Percentiles rank a stretch among this genome's conserved stretches.
These are phyloP conservation scores for Trachymyrmex cornetzi DNA, from an alignment of 1,140 invertebrate species.

Conservation along the genomic window DNA sequence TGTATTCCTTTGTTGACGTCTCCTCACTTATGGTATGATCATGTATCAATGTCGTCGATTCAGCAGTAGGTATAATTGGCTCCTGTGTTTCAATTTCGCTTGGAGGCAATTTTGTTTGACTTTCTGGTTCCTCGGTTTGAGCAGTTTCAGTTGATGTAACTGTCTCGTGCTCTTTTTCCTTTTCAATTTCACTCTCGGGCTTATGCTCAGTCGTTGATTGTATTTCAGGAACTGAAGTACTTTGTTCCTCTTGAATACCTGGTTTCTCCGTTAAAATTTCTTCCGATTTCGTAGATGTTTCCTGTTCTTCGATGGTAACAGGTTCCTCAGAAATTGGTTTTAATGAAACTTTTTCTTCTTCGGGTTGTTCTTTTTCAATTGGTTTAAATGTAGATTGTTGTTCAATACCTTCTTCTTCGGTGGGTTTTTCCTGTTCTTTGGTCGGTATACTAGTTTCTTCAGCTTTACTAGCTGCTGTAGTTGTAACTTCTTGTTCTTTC, in stretches of 20 bases:
- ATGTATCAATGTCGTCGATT: slow-evolving; percentile 36
- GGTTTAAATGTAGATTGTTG: slow-evolving; percentile 15
- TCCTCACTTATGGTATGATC: slow-evolving; percentile 50
- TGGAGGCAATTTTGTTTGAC: slow-evolving; percentile 57
- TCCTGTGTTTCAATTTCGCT: slow-evolving; percentile 61
- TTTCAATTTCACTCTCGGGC: slow-evolving; percentile 44
- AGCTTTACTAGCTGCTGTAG: not conserved
- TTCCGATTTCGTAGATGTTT: slow-evolving; percentile 20
- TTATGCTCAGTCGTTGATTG: slow-evolving; percentile 17
- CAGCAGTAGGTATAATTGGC: slow-evolving; percentile 19
- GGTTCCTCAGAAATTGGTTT: slow-evolving; percentile 26
- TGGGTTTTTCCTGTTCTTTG: slow-evolving; percentile 15
- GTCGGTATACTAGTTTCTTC: slow-evolving; percentile 19
- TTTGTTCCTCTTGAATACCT: slow-evolving; percentile 24
- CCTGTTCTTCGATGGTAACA: slow-evolving; percentile 6
- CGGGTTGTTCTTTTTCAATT: slow-evolving; percentile 13
- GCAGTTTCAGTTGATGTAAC: slow-evolving; percentile 28
- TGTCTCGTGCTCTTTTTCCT: slow-evolving; percentile 22
- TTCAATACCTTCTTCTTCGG: not conserved
- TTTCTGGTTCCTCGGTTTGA: slow-evolving; percentile 62
- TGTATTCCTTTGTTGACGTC: not conserved
- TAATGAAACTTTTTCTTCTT: slow-evolving; percentile 9
- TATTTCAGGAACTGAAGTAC: slow-evolving; percentile 40
- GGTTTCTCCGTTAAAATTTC: slow-evolving; percentile 32
- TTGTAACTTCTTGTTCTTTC: slow-evolving; percentile 25